Evolutionary conservation across 2,888 invertebrate species (phyloP), one percentile per base, ranked within the genome.

Genomic region (Omphaloscelis lunosa): DNA sequence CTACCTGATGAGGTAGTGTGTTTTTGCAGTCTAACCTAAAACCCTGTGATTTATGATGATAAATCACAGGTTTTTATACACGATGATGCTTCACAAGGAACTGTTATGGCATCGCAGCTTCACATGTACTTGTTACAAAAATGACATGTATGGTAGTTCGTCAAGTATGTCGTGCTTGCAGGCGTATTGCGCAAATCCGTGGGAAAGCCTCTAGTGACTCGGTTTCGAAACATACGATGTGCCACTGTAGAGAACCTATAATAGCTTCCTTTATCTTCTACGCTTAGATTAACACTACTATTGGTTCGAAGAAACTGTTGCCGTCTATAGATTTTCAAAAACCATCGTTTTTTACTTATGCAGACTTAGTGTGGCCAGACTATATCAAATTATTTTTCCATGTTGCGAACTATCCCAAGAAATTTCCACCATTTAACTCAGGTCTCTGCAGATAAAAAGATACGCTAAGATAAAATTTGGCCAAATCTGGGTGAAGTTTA

Each of bases 391-490:
- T 56, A 79, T 87, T 67, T 74, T 63, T 51, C 3, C 63, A 82
- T 80, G 86, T 72, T 53, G 6, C 53, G 82, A 78, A 41, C 5
- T 62, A 83, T 84, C 78, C 2, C 6, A 11, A n/a, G 78, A 70
- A 3, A 6, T 67, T 23, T 41, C 9, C 1, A 20, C 34, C 59
- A 1, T 76, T 88, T 34, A 58, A 72, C 1, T n/a, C 17, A 8
- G 34, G 20, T 45, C 73, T 58, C 80, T 80, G 86, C 84, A n/a
- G n/a, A n/a, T n/a, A n/a, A n/a, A n/a, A n/a, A n/a, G n/a, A n/a
- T n/a, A n/a, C 84, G 89, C 90, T 90, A 87, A 92, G 94, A 94
- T 94, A 94, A 94, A 94, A 94, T 94, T 94, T 92, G 92, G 91
- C 90, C 90, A 92, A 93, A 92, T 92, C 90, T 91, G 88, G 86